Evolutionary conservation across 2,797 vertebrate genomes (phyloP).

Genomic region (Psittacula derbiana): DNA sequence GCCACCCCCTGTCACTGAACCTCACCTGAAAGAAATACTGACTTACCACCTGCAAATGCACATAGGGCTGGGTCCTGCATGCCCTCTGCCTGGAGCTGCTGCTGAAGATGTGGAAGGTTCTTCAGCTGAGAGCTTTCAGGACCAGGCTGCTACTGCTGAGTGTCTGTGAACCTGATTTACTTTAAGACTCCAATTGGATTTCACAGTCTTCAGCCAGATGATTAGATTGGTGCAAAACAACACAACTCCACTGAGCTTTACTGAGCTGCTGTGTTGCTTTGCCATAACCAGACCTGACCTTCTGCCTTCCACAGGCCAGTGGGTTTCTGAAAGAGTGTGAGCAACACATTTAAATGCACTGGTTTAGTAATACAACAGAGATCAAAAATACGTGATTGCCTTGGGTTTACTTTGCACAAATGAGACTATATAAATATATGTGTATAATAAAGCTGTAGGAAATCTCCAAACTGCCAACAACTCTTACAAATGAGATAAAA

Average conservation of each 20-base stretch:
- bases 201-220: background rate
- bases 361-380: background rate
- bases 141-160: background rate
- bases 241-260: background rate
- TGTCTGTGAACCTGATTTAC: background rate
- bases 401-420: constrained; percentile 7
- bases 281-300: background rate
- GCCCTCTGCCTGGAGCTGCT: background rate
- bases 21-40: fast-evolving
- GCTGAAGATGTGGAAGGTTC: background rate
- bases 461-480: constrained; percentile 42
- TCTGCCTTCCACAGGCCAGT: background rate
- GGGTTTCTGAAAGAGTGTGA: background rate
- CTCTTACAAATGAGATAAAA: constrained; percentile 43
- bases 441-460: constrained; percentile 46
- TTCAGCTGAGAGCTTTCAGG: background rate
- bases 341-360: background rate
- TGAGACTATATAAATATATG: constrained; percentile 42
- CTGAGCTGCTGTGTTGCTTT: background rate
- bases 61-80: background rate
- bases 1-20: background rate
- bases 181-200: background rate
- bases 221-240: background rate
- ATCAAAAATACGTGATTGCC: background rate
- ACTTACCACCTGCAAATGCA: background rate